Conservation (phyloP, 2,797 vertebrate species). For the Hylomyscus alleni region DNA sequence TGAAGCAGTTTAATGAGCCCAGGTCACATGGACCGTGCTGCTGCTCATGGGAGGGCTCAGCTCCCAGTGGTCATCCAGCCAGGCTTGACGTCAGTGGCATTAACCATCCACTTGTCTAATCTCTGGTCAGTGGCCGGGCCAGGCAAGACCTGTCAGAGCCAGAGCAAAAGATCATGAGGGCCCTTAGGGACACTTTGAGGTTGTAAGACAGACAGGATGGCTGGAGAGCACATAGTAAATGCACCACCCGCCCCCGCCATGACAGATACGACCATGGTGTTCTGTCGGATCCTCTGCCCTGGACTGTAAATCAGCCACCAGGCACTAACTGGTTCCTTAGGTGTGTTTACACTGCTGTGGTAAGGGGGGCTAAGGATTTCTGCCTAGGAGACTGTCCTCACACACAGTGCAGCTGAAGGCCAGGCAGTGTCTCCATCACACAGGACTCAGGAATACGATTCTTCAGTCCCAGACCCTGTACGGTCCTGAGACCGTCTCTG, state of each 20-base stretch:
- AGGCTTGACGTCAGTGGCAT: slow-evolving; percentile 81
- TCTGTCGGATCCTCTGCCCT: slow-evolving; percentile 33
- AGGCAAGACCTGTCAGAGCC: slow-evolving; percentile 69
- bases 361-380: background rate
- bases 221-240: background rate
- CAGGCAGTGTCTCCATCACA: background rate
- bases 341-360: background rate
- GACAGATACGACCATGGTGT: background rate
- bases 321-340: background rate
- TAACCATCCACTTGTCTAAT: slow-evolving; percentile 79
- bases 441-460: background rate
- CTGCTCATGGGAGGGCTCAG: slow-evolving; percentile 70
- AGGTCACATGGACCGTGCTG: slow-evolving; percentile 73
- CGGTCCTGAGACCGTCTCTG: too few species aligned
- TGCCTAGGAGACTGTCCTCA: background rate
- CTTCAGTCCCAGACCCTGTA: background rate
- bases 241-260: too few species aligned
- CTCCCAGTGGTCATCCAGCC: slow-evolving; percentile 57
- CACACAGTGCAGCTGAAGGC: background rate
- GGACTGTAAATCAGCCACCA: slow-evolving; percentile 1
- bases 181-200: slow-evolving; percentile 60
- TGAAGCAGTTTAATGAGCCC: slow-evolving; percentile 81
- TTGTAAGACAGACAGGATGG: slow-evolving; percentile 8
- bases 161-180: slow-evolving; percentile 54
- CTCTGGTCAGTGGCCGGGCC: slow-evolving; percentile 69